Percentiles rank a stretch among this genome's conserved stretches.
phyloP scores from a whole-genome alignment of 2,797 vertebrate genomes.

The Ataeniobius toweri region DNA sequence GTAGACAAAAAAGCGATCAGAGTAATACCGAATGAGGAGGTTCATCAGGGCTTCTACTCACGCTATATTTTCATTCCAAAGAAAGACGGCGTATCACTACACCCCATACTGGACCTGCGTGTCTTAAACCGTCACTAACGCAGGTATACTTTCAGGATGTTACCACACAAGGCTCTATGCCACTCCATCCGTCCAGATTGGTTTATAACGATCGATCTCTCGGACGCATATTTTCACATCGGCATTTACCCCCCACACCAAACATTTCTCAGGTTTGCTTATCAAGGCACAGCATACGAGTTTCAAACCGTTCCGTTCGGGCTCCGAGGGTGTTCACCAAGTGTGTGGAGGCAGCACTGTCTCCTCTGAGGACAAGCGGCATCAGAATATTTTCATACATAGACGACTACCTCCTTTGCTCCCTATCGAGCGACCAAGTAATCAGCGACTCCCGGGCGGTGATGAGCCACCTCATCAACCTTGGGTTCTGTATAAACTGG shows the following conservation, averaged over 20 bases:
- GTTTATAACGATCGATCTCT: too few relatives aligned
- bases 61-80: background rate
- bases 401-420: background rate
- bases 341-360: background rate
- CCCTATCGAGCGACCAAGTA: background rate
- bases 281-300: background rate
- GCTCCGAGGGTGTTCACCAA: background rate
- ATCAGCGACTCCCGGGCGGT: background rate
- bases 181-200: too few relatives aligned
- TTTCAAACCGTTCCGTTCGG: background rate
- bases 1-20: background rate
- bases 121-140: background rate
- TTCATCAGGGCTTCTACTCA: background rate
- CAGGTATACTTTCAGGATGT: too few relatives aligned
- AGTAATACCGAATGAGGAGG: background rate
- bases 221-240: too few relatives aligned
- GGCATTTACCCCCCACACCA: too few relatives aligned
- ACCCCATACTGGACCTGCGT: background rate
- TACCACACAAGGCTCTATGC: too few relatives aligned
- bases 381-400: slow-evolving; percentile 1
- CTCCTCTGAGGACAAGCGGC: background rate
- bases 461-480: background rate
- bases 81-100: background rate
- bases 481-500: background rate
- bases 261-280: too few relatives aligned